Evolutionary conservation across 2,888 invertebrate genomes (phyloP), one percentile per base, ranked within the genome.

Genomic region (Rhingia campestris): DNA sequence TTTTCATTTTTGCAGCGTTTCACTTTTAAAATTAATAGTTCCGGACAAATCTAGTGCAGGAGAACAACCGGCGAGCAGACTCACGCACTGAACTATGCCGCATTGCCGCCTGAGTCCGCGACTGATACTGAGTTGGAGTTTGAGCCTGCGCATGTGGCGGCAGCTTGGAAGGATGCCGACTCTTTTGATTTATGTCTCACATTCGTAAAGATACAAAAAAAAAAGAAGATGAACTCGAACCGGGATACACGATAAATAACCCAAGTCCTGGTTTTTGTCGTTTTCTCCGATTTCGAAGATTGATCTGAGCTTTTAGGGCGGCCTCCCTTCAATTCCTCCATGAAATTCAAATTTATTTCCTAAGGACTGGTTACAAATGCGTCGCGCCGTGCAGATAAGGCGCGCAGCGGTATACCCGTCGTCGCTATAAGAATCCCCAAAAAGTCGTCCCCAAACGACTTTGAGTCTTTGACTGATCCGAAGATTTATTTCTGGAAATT

Each of bases 1-100:
- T 54, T 77, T 70, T 70, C 56, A 41, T 49, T 76, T 22, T 30
- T 37, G 70, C 33, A 77, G 33, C 43, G 56, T 76, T 76, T 76
- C 70, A 66, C 59, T 81, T 76, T 76, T 66, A 9, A 76, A 76
- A 81, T 76, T 81, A 81, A 72, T 81, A 81, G 76, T 76, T 66
- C 53, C 47, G 66, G 61, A 72, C 76, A 76, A 81, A 81, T 76
- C 72, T 76, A 81, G 76, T 72, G 64, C 81, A 53, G 45, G 39
- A 73, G 53, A 61, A 51, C 58, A 51, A 22, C 22, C 22, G 22
- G 1, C 22, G 22, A 35, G 33, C 41, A 32, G 4, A 3, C 39
- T 22, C 7, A 37, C 53, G 7, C 22, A 12, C n/a, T 4, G 22
- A 49, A 12, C 30, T 2, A 22, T 22, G n/a, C 35, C 22, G 30